Base-by-base conservation (phyloP, 2,113 vertebrate genomes). In the Theristicus caerulescens region DNA sequence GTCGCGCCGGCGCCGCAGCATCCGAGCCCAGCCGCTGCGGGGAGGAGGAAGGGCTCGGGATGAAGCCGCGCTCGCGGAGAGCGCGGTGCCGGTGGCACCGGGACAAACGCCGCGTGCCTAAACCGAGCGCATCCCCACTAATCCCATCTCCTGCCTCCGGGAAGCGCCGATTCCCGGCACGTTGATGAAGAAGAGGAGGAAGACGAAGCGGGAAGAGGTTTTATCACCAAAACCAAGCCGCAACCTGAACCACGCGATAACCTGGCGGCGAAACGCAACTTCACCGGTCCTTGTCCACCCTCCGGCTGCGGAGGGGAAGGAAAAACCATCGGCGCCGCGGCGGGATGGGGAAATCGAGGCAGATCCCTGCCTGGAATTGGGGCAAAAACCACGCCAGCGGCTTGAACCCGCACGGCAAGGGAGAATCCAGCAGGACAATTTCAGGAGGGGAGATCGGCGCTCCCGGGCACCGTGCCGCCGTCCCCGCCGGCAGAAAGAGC, bases 1-100 rank as follows among this genome's bases (percentile, higher is more conserved):
- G 31, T 34, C 29, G 13, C 16, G 4, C 65, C 16, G 9, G 2
- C 1, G 3, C 6, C 2, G 2, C 6, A 8, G 46, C 31, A 12
- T 27, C 66, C 34, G 4, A 49, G 57, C 57, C n/a, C 55, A 21
- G 44, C 24, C 3, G 1, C 22, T 1, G 0, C 1, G 1, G 8
- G 44, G 36, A 32, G 18, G 47, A 71, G 47, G 55, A 54, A 62
- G 55, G 47, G 38, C 31, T 42, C 54, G 9, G 26, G 55, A 46
- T 38, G 65, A 79, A 70, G 85, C 38, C 11, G 7, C 7, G 16
- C 16, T 46, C 42, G n/a, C 9, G 0, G 11, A 26, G 15, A 21
- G 26, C 0, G 0, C 5, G 6, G 52, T 9, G 54, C 22, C 5
- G 2, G 42, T 12, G 47, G 40, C 65, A 36, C 40, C 5, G 0